Evolutionary conservation across 1,140 invertebrate genomes (phyloP).

Genomic region (Hyposmocoma kahamanoa): DNA sequence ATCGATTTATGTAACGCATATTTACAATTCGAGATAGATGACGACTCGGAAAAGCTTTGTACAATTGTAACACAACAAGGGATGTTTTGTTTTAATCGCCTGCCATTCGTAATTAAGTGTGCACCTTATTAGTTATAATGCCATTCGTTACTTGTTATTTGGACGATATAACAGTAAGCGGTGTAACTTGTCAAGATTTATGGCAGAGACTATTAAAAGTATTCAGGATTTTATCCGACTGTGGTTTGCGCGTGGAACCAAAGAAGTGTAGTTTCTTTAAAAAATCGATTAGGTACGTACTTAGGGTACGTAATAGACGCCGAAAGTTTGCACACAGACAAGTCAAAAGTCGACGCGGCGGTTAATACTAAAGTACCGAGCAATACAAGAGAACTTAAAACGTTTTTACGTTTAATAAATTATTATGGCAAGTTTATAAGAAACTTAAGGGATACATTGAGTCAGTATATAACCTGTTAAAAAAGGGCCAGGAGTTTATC

Average conservation of each 20-base stretch:
- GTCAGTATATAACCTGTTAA: slow-evolving; percentile 21
- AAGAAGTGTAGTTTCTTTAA: slow-evolving; percentile 6
- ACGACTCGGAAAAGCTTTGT: slow-evolving; percentile 24
- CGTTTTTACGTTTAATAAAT: slow-evolving; percentile 29
- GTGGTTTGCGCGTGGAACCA: background rate
- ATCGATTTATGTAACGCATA: slow-evolving; percentile 41
- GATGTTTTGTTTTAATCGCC: slow-evolving; percentile 17
- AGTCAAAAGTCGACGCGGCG: slow-evolving; percentile 8
- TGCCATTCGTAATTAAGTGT: slow-evolving; percentile 25
- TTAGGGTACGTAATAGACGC: slow-evolving; percentile 22
- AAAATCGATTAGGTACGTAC: slow-evolving; percentile 14
- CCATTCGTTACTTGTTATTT: slow-evolving; percentile 19
- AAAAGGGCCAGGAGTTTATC: slow-evolving; percentile 17
- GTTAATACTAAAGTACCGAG: slow-evolving; percentile 9
- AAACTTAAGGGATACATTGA: slow-evolving; percentile 17
- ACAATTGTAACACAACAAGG: slow-evolving; percentile 26
- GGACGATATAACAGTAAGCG: slow-evolving; percentile 25
- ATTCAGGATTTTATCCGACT: slow-evolving; percentile 1
- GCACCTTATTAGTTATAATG: slow-evolving; percentile 40
- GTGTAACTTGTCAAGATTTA: background rate
- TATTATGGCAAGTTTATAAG: slow-evolving; percentile 37
- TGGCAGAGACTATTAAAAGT: slow-evolving; percentile 1
- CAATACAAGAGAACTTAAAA: slow-evolving; percentile 24
- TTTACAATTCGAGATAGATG: slow-evolving; percentile 32
- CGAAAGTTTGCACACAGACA: slow-evolving; percentile 15